These are phyloP conservation scores for Helicoverpa armigera DNA, from an alignment of 1,140 invertebrate genomes.

Conservation along the genomic window DNA sequence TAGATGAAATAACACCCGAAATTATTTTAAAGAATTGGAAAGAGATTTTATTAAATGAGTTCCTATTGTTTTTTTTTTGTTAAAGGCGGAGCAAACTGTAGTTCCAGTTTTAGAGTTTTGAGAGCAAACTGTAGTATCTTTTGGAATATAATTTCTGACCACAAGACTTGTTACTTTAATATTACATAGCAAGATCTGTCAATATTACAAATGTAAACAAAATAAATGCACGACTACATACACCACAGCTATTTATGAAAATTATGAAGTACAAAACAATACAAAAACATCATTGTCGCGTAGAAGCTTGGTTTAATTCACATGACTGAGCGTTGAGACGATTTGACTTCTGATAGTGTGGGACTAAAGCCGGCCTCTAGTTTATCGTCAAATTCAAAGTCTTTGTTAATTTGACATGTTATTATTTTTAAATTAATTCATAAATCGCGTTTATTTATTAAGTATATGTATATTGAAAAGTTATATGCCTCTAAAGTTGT, in stretches of 20 bases:
- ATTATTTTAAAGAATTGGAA: background rate
- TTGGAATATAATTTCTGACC: too few species aligned
- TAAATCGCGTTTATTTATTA: background rate
- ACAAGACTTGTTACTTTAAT: too few species aligned
- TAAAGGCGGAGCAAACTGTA: too few species aligned
- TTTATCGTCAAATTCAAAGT: constrained; percentile 1
- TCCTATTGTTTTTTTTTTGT: too few species aligned
- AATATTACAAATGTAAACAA: too few species aligned
- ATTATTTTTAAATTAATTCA: background rate
- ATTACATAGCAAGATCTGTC: too few species aligned
- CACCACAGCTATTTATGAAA: background rate
- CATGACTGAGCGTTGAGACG: background rate
- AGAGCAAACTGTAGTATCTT: too few species aligned
- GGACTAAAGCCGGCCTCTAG: background rate
- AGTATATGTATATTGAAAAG: background rate
- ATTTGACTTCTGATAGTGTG: constrained; percentile 6
- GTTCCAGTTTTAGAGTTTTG: too few species aligned
- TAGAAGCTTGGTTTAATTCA: constrained; percentile 25
- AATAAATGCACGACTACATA: background rate
- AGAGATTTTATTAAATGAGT: too few species aligned
- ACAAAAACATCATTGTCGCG: constrained; percentile 9
- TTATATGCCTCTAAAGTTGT: too few species aligned
- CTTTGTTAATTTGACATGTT: background rate
- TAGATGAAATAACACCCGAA: too few species aligned
- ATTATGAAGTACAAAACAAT: constrained; percentile 1